Conservation (phyloP, 2,797 vertebrate genomes). For the Myoxocephalus aenaeus region DNA sequence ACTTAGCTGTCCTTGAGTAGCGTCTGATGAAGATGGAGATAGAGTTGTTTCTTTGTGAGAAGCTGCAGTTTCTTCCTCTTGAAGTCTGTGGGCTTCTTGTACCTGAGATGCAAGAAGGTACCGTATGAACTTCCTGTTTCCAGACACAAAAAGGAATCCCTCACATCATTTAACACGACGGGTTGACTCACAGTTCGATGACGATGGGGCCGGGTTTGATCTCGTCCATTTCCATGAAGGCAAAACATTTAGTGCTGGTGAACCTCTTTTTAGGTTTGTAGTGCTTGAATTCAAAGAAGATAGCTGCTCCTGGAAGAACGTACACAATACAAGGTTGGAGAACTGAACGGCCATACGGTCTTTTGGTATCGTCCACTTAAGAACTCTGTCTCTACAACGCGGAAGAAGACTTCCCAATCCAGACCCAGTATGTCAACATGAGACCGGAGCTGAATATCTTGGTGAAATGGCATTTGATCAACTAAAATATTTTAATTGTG, state of each 20-base stretch:
- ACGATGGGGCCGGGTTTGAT: slow-evolving; percentile 96
- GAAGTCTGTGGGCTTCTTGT: slow-evolving; percentile 99
- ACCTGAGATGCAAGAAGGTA: slow-evolving; percentile 80
- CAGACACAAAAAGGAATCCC: background rate
- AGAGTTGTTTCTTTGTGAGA: slow-evolving; percentile 98
- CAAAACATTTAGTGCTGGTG: slow-evolving; percentile 99
- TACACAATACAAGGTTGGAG: background rate
- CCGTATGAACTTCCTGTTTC: background rate
- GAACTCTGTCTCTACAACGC: too few relatives aligned
- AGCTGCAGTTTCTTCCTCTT: slow-evolving; percentile 98
- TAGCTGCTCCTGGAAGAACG: slow-evolving; percentile 89
- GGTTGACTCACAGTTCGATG: slow-evolving; percentile 94
- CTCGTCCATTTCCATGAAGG: slow-evolving; percentile 99
- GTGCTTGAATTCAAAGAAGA: slow-evolving; percentile 99
- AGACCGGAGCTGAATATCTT: too few relatives aligned
- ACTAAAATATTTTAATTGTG: too few relatives aligned
- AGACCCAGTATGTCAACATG: too few relatives aligned
- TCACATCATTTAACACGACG: background rate
- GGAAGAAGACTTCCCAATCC: too few relatives aligned
- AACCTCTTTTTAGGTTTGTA: slow-evolving; percentile 99
- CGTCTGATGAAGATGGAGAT: slow-evolving; percentile 97
- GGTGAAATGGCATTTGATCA: too few relatives aligned
- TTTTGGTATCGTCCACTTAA: too few relatives aligned
- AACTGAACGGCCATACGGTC: background rate
- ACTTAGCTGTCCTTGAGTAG: slow-evolving; percentile 93